Conservation (phyloP, 2,113 vertebrate genomes). For the Pygoscelis antarcticus region DNA sequence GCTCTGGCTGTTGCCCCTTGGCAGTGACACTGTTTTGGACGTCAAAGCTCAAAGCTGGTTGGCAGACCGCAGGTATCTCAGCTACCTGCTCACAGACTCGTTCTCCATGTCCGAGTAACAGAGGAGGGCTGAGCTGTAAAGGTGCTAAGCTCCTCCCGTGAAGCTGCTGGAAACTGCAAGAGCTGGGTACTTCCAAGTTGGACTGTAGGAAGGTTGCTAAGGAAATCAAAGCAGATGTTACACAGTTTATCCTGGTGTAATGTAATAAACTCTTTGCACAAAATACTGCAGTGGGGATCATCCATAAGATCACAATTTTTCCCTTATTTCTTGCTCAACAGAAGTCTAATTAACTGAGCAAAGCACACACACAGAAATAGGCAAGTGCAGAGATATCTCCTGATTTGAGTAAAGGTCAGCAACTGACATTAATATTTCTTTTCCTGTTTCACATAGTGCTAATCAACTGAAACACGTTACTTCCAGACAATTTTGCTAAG, state of each 20-base stretch:
- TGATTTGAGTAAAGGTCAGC: neutral
- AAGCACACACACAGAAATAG: neutral
- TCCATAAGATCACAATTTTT: rapidly evolving
- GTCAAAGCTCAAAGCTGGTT: neutral
- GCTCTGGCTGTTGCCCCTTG: neutral
- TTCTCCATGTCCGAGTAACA: neutral
- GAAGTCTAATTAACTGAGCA: neutral
- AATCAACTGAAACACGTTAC: neutral
- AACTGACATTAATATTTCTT: neutral
- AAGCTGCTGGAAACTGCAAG: neutral
- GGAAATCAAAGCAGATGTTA: neutral
- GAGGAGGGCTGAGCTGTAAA: neutral
- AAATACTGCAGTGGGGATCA: neutral
- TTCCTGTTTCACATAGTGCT: neutral
- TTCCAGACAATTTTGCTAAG: neutral
- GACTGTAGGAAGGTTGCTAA: neutral
- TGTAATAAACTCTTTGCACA: neutral
- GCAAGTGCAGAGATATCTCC: neutral
- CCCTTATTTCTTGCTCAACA: neutral
- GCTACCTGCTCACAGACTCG: rapidly evolving
- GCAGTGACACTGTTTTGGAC: neutral
- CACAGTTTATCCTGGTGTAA: neutral
- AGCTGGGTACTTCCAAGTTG: neutral
- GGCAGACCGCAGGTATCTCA: neutral
- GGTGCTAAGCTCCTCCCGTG: neutral